Evolutionary conservation across 2,113 vertebrate species (phyloP), one percentile per base, ranked within the genome.

Genomic region (Heloderma charlesbogerti): DNA sequence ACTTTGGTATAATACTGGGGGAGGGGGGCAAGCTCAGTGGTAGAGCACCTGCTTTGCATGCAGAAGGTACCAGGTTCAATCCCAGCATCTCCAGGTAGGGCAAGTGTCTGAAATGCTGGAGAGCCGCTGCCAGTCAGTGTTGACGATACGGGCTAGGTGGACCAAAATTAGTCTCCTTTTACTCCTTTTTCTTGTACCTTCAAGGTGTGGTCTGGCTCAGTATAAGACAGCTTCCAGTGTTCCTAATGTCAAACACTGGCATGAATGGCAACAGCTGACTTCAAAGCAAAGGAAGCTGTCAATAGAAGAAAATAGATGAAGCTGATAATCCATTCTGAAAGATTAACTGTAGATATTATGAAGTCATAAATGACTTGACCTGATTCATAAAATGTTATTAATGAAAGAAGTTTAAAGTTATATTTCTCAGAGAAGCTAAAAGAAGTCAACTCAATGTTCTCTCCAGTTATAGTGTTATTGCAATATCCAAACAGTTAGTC

Each of bases 281-380:
- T 96, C 95, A 92, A 97, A 96, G 97, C 97, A 98, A 95, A 98
- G 96, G 96, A 96, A 93, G 94, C 97, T 98, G 98, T 98, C 98
- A 98, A 97, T 98, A 96, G 7, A 94, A 78, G 96, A 98, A 99
- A 98, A 98, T 95, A 90, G 98, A 99, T 98, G 97, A 97, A 94
- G 96, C 97, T 98, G 97, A 98, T 98, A 98, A 99, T 98, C 96
- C 94, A 78, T 96, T 93, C 96, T 95, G 98, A 98, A 98, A 98
- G 97, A 97, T 98, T 97, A 98, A 98, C 97, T 97, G 95, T 95
- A 97, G 97, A 97, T 96, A 97, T 97, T 98, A 97, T 97, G 97
- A 98, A 98, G 96, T 93, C 97, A 97, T 98, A 98, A 96, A 96
- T 94, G 96, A 97, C 96, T n/a, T n/a, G n/a, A n/a, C n/a, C n/a